A percentile compares a stretch with the other conserved stretches of the same genome.
phyloP scores from a whole-genome alignment of 2,113 vertebrate species.

The Proteles cristata region DNA sequence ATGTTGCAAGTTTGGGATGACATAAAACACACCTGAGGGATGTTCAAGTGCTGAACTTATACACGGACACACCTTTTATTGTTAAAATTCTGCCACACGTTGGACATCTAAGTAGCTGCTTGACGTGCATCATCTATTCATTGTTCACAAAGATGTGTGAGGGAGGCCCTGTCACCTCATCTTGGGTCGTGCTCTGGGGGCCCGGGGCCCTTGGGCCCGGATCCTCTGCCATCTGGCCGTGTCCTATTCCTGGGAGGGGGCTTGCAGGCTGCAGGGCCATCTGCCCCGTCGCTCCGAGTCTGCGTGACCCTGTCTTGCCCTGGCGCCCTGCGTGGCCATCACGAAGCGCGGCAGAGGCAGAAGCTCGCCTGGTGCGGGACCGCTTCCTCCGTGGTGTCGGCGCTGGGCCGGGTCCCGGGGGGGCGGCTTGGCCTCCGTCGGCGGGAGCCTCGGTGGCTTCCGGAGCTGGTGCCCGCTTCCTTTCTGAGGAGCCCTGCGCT shows the following conservation, averaged over 20 bases:
- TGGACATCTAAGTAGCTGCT: fast-evolving
- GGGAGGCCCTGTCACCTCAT: neutral
- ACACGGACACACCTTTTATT: too few species aligned
- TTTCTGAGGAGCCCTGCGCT: conserved; percentile 75
- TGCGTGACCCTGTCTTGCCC: too few species aligned
- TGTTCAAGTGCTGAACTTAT: neutral
- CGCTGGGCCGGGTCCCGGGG: neutral
- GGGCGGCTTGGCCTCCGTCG: conserved; percentile 65
- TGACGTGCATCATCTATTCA: fast-evolving
- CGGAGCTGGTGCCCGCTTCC: conserved; percentile 85
- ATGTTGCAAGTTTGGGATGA: neutral
- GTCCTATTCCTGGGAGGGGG: too few species aligned
- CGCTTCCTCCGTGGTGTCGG: neutral
- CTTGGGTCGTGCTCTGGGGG: neutral
- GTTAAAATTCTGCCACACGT: fast-evolving
- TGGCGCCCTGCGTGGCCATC: neutral
- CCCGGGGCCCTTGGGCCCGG: neutral
- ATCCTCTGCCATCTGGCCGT: neutral
- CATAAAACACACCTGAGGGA: fast-evolving
- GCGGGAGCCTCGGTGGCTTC: conserved; percentile 85
- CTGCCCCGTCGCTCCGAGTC: neutral
- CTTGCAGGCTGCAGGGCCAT: neutral
- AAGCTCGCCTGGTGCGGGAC: neutral
- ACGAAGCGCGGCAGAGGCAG: fast-evolving
- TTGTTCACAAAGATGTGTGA: fast-evolving